Percentiles rank a stretch among this genome's conserved stretches.
These are phyloP conservation scores for Argyrosomus japonicus DNA, from an alignment of 2,113 vertebrate species.

Conservation along the genomic window DNA sequence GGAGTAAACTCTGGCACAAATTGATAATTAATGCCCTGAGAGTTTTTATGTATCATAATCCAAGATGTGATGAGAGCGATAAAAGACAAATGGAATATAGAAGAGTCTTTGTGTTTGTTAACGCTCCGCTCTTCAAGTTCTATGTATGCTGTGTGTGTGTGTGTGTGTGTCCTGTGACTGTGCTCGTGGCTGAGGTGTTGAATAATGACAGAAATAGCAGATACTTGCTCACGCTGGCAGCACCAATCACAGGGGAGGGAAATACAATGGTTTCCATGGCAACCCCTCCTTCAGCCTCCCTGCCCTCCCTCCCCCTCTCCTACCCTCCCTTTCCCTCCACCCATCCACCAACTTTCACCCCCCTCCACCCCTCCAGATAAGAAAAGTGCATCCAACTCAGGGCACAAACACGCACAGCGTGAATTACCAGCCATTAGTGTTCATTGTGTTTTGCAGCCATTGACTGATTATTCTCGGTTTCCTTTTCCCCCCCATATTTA, in stretches of 20 bases:
- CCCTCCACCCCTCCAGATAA: constrained; percentile 2
- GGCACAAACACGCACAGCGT: constrained; percentile 19
- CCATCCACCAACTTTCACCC: neutral
- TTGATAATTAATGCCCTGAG: neutral
- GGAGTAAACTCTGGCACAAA: neutral
- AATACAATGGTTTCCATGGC: constrained; percentile 86
- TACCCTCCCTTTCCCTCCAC: neutral
- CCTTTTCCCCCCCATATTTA: neutral
- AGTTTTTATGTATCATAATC: constrained; percentile 6
- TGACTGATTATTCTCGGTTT: neutral
- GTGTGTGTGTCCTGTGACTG: constrained; percentile 63
- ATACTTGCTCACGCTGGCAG: constrained; percentile 79
- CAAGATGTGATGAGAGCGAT: constrained; percentile 3
- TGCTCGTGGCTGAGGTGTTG: constrained; percentile 80
- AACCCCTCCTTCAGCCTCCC: constrained; percentile 77
- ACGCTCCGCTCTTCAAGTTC: neutral
- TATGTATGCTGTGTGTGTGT: constrained; percentile 34
- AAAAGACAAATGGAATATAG: constrained; percentile 20
- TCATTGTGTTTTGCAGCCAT: neutral
- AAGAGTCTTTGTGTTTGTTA: constrained; percentile 50
- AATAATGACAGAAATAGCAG: constrained; percentile 85
- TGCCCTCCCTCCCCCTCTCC: neutral
- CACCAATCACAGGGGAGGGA: constrained; percentile 80
- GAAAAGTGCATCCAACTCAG: constrained; percentile 40
- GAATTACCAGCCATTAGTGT: neutral